Conservation (phyloP, 2,797 vertebrate species). For the Chrosomus eos region DNA sequence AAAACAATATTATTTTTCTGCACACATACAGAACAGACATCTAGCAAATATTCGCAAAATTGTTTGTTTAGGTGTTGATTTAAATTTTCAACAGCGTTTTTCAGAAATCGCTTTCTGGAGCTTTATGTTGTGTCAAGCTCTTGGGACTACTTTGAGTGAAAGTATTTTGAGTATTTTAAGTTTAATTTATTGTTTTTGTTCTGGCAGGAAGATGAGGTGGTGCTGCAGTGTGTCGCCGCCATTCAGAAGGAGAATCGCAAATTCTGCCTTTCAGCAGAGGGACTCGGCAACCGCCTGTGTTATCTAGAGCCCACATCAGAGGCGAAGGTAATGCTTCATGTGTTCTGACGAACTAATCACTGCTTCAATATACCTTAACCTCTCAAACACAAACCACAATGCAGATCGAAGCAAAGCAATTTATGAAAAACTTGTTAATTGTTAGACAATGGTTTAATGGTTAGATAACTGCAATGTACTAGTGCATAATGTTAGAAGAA, state of each 20-base stretch:
- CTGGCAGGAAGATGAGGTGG: conserved; percentile 96
- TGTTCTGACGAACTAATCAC: conserved; percentile 24
- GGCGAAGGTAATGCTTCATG: conserved; percentile 86
- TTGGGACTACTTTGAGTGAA: not conserved
- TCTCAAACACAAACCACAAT: not conserved
- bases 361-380: not conserved
- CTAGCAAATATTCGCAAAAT: not conserved
- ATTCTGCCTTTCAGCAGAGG: conserved; percentile 96
- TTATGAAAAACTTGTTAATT: not conserved
- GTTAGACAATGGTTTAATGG: not conserved
- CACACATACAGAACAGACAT: not conserved
- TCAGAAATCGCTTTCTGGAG: not conserved
- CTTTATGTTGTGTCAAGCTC: not conserved
- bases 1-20: not conserved
- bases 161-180: not conserved
- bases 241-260: conserved; percentile 96
- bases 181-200: conserved; percentile 45
- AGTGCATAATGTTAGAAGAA: not conserved
- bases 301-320: conserved; percentile 97
- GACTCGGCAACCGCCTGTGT: conserved; percentile 94
- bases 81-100: not conserved
- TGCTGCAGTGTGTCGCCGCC: conserved; percentile 92
- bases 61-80: not conserved
- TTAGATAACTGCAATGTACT: not conserved
- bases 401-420: not conserved